Base-by-base conservation (phyloP, 2,797 vertebrate genomes). In the Tachyglossus aculeatus region DNA sequence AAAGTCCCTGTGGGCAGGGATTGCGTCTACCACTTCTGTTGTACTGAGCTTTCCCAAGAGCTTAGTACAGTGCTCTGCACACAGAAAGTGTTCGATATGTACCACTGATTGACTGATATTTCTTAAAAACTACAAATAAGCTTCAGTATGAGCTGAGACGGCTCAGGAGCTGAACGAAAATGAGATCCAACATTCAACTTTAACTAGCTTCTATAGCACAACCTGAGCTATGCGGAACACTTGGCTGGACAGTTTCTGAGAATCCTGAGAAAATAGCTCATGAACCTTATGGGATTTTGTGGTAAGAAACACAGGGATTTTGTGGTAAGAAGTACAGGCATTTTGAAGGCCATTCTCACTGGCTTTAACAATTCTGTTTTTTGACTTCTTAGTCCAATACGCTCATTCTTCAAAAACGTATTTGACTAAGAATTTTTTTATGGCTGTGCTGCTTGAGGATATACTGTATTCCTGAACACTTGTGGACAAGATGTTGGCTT, bases 401-500 rank as follows among this genome's bases (percentile, higher is more conserved):
- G 75, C 47, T 75, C 62, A 77, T 68, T 78, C 80, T 71, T 83
- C 71, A 83, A 82, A 82, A 85, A 69, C 56, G 66, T 2, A 58
- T 59, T 51, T 67, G 31, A 68, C 57, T 65, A 69, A 64, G 36
- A 43, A 38, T 50, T 61, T 66, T 66, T 66, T 83, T 76, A 72
- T 5, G 22, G 55, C 69, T 72, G 75, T 38, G 53, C 80, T 88
- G 82, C 84, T 29, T 70, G 61, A 58, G 52, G 68, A 78, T 83
- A 81, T 72, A 77, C 66, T 67, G 53, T 82, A 88, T 85, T 89
- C 87, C 82, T 89, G 88, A 86, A 91, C 90, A 92, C 89, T 93
- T 93, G 90, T 84, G 86, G 91, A 90, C 90, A 91, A 90, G 87
- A 91, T 90, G 90, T 91, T 91, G 87, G 86, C 86, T 92, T 93